Conservation (phyloP, 1,140 invertebrate species). For the Ptiloglossa arizonensis region DNA sequence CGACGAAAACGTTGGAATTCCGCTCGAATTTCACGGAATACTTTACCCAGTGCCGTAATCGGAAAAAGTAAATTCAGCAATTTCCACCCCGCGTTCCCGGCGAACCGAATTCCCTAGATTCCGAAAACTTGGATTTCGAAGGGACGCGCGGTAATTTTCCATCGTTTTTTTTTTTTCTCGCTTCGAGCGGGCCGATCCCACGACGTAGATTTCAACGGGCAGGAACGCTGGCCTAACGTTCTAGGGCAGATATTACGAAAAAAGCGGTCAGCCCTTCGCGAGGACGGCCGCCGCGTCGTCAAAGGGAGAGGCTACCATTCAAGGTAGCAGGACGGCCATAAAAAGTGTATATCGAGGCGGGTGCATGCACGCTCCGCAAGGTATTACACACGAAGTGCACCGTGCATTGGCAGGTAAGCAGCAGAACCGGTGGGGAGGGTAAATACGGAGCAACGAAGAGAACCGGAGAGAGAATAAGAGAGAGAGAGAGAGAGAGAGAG, state of each 20-base stretch:
- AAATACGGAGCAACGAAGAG: constrained; percentile 41
- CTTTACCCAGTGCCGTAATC: too few relatives aligned
- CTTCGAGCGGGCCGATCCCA: neutral
- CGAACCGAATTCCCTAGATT: too few relatives aligned
- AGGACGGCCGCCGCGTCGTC: constrained; percentile 70
- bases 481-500: constrained; percentile 56
- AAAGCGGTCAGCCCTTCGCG: constrained; percentile 3
- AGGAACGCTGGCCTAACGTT: neutral
- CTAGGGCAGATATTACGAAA: constrained; percentile 14
- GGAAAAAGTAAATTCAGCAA: too few relatives aligned
- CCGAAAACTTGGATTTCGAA: too few relatives aligned
- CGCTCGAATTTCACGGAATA: too few relatives aligned
- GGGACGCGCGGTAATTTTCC: too few relatives aligned
- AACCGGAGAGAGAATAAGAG: constrained; percentile 34
- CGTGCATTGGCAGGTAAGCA: constrained; percentile 65
- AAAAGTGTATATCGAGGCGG: constrained; percentile 76
- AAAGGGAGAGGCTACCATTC: constrained; percentile 74
- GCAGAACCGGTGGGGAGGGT: constrained; percentile 53
- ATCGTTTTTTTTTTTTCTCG: too few relatives aligned
- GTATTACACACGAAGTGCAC: constrained; percentile 50
- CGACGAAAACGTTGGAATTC: too few relatives aligned
- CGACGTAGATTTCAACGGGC: neutral
- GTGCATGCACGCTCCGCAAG: constrained; percentile 51
- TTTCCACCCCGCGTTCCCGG: too few relatives aligned
- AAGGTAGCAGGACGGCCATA: constrained; percentile 64